phyloP scores from a whole-genome alignment of 1,140 invertebrate genomes.

The Calliopsis andreniformis region DNA sequence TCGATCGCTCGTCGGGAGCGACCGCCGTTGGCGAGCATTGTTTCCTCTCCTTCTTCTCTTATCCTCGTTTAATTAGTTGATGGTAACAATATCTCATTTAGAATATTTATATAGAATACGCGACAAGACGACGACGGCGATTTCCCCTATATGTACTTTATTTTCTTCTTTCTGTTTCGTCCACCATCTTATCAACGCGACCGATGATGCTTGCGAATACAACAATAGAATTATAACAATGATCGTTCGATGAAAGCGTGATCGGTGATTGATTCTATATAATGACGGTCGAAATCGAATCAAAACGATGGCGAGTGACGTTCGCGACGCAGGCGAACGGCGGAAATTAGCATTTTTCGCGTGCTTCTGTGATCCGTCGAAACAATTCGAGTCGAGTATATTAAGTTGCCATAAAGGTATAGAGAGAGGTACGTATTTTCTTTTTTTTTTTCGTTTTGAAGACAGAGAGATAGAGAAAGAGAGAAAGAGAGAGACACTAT shows the following conservation, averaged over 20 bases:
- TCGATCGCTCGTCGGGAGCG: slow-evolving; percentile 25
- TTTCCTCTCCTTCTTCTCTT: neutral
- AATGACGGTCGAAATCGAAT: slow-evolving; percentile 38
- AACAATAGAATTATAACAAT: slow-evolving; percentile 64
- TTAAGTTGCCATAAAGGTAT: slow-evolving; percentile 52
- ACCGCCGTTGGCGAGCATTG: slow-evolving; percentile 4
- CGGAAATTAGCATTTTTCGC: neutral
- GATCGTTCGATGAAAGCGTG: slow-evolving; percentile 43
- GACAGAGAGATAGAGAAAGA: slow-evolving; percentile 47
- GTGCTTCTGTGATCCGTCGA: slow-evolving; percentile 12
- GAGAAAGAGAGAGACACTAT: slow-evolving; percentile 71
- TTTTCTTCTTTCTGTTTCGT: neutral
- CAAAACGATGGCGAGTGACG: slow-evolving; percentile 21
- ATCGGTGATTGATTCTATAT: slow-evolving; percentile 32
- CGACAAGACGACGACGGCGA: slow-evolving; percentile 53
- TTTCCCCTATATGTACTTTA: slow-evolving; percentile 13
- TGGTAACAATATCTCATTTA: slow-evolving; percentile 36
- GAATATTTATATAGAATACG: slow-evolving; percentile 18
- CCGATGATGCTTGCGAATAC: slow-evolving; percentile 56
- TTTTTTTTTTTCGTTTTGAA: slow-evolving; percentile 31
- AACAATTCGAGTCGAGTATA: slow-evolving; percentile 35
- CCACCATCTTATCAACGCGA: slow-evolving; percentile 44
- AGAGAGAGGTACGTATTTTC: slow-evolving; percentile 53
- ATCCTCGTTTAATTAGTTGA: slow-evolving; percentile 15
- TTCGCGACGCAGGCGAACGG: neutral